Base-by-base conservation (phyloP, 2,113 vertebrate species). In the Sinocyclocheilus maitianheensis region DNA sequence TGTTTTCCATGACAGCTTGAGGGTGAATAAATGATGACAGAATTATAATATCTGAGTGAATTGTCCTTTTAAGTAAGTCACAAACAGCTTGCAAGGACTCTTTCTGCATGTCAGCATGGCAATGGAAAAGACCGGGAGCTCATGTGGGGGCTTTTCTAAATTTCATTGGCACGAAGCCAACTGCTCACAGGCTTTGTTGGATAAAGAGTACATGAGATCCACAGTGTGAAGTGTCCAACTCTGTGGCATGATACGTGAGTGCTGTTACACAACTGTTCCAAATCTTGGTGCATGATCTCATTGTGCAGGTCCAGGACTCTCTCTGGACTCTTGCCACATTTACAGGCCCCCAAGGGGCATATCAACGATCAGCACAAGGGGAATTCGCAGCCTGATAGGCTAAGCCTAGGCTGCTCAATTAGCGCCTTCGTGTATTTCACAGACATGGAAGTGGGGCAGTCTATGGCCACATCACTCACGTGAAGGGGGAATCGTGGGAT, bases 181-280 rank as follows among this genome's bases (percentile, higher is more conserved):
- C 87, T 84, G 80, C 85, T 89, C 82, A 72, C 11, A 69, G 26
- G 34, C 10, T 67, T 40, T 77, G 80, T 67, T 46, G 22, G 86
- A 72, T 67, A 75, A 51, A 18, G 51, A 84, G 26, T 81, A 87
- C 65, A 88, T 24, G 40, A 20, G 58, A 84, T 77, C 72, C 65
- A 46, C 53, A 55, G 53, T 55, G 53, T 55, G 16, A 55, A 83
- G 84, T 80, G 77, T 74, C 72, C 86, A 74, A 55, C 84, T 83
- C 81, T 77, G 58, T 77, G 71, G 58, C 77, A 62, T 43, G 37
- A 58, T 77, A 71, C 71, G 63, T 84, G 74, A 69, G 63, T 63
- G 55, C 20, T 18, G 78, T 88, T 90, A 88, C 71, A 75, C 90
- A 90, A 89, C 48, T 53, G 65, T 22, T 24, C 79, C 22, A 16